phyloP scores from a whole-genome alignment of 2,888 invertebrate species.

The Erebia ligea region DNA sequence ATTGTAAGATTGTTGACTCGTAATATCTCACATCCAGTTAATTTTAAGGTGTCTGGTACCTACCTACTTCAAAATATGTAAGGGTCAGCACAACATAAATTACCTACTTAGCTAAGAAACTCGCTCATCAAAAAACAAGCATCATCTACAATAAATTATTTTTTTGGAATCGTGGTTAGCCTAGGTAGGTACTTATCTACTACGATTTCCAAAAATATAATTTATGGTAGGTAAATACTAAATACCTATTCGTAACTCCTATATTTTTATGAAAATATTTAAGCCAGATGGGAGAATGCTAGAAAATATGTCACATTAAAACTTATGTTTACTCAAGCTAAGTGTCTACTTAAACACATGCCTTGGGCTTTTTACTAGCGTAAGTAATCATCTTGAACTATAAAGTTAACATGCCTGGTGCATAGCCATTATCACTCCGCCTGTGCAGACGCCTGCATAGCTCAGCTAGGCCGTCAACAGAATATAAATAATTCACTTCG shows the following conservation, averaged over 20 bases:
- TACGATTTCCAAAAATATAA: no score
- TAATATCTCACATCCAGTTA: no score
- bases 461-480: constrained; percentile 1
- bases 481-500: constrained; percentile 22
- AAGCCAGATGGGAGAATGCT: neutral
- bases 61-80: no score
- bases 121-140: no score
- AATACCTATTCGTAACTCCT: neutral
- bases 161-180: no score
- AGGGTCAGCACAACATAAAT: no score
- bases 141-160: no score
- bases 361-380: constrained; percentile 14
- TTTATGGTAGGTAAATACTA: no score
- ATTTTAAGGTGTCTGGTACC: no score
- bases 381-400: constrained; percentile 2
- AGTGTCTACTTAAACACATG: constrained; percentile 8
- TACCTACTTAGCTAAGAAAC: no score
- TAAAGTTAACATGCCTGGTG: constrained; percentile 11
- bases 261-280: neutral
- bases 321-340: neutral
- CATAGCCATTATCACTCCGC: constrained; percentile 6
- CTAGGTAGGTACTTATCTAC: no score
- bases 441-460: constrained; percentile 6
- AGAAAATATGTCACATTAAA: neutral
- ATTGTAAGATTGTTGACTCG: neutral